Conservation (phyloP, 2,797 vertebrate species). For the Amazona finschi region DNA sequence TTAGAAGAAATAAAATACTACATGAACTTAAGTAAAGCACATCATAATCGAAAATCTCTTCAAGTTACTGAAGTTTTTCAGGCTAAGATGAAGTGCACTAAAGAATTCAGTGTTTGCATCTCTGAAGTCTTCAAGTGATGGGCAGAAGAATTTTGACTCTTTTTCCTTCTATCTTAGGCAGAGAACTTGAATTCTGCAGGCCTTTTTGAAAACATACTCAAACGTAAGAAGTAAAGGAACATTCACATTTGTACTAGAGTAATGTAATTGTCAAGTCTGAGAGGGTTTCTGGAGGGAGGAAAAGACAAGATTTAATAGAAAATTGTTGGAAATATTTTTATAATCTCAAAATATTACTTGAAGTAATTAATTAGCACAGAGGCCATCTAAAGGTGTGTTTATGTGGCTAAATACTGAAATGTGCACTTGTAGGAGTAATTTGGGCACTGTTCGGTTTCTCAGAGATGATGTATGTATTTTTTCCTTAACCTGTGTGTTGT, state of each 20-base stretch:
- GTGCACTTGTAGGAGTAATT: background rate
- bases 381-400: background rate
- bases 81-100: background rate
- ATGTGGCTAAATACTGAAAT: background rate
- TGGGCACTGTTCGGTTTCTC: background rate
- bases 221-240: background rate
- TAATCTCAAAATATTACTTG: background rate
- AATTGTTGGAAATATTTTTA: background rate
- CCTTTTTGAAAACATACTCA: background rate
- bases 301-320: background rate
- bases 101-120: background rate
- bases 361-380: background rate
- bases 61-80: background rate
- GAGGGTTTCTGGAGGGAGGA: accelerated
- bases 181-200: background rate
- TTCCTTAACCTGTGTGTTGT: background rate
- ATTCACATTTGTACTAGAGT: background rate
- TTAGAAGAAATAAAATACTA: background rate
- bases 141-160: background rate
- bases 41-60: background rate
- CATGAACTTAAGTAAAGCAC: background rate
- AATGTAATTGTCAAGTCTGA: background rate
- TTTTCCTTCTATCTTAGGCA: background rate
- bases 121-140: background rate
- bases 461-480: background rate